Base-by-base conservation (phyloP, 2,113 vertebrate species). In the Tyto alba region DNA sequence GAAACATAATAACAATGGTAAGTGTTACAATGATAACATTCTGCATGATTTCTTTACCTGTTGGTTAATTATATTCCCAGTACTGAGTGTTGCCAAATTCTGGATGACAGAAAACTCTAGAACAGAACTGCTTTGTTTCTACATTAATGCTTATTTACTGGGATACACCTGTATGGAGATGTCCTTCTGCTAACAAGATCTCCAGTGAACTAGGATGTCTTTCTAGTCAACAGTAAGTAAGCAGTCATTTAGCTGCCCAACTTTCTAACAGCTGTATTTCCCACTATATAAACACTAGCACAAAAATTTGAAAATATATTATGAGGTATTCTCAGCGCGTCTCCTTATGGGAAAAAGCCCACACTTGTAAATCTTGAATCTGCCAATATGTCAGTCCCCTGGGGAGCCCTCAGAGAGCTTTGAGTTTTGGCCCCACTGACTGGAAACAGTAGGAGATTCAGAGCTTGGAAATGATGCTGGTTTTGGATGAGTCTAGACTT, bases 391-490 rank as follows among this genome's bases (percentile, higher is more conserved):
- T 75, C 57, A 41, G 62, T 62, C 29, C 41, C 85, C 89, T 88
- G 53, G 77, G 85, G 87, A 89, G 64, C 66, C 43, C 74, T 82
- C 63, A 83, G 41, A 85, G 16, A 73, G 62, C 57, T 92, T n/a
- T 55, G 85, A 93, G 69, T 94, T 96, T 88, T 94, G 85, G 89
- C 81, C 84, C 60, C 25, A 47, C 34, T 89, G 91, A 84, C 11
- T 92, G 23, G 81, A 94, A 95, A 85, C 67, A 52, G 93, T 40
- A 78, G 73, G 89, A 91, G 16, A 78, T 29, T 52, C 69, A 89
- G 66, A 91, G 60, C 66, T 82, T 60, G 64, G 74, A 94, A 93
- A 95, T 85, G 15, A 94, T 43, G 43, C 66, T 94, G 67, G 55
- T 36, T 90, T 68, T 88, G 75, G 62, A 89, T 78, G 81, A 92